These are phyloP conservation scores for Australoheros scitulus DNA, from an alignment of 2,113 vertebrate genomes.

Conservation along the genomic window DNA sequence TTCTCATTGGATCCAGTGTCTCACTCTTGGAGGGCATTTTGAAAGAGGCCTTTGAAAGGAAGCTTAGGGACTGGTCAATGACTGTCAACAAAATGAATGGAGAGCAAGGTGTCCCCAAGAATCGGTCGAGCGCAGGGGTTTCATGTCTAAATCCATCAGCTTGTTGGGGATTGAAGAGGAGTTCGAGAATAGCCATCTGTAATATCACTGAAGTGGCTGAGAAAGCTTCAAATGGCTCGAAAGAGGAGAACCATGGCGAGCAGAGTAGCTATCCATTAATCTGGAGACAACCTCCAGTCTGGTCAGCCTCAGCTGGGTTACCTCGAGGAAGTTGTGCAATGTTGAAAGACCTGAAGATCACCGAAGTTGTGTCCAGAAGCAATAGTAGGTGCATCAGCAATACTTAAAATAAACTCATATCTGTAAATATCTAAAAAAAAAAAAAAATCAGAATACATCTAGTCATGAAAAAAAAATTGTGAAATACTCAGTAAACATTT, in stretches of 20 bases:
- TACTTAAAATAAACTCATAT: not conserved
- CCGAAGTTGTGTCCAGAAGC: too few relatives aligned
- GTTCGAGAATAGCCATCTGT: not conserved
- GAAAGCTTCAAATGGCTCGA: not conserved
- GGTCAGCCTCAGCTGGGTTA: not conserved
- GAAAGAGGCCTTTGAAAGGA: too few relatives aligned
- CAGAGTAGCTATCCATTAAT: fast-evolving
- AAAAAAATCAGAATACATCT: not conserved
- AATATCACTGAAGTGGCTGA: not conserved
- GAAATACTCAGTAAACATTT: not conserved
- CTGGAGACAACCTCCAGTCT: not conserved
- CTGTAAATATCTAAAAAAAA: too few relatives aligned
- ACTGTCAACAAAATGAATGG: fast-evolving
- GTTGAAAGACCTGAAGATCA: not conserved
- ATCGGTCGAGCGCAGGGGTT: too few relatives aligned
- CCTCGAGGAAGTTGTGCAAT: not conserved
- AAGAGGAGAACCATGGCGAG: not conserved
- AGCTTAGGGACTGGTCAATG: too few relatives aligned
- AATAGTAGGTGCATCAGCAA: too few relatives aligned
- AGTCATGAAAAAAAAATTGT: fast-evolving
- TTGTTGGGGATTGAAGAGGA: not conserved
- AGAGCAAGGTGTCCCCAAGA: not conserved
- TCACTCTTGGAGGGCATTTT: not conserved
- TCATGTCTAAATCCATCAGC: not conserved
- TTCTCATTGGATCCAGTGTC: too few relatives aligned